Base-by-base conservation (phyloP, 1,140 invertebrate genomes). In the Phocides pigmalion region DNA sequence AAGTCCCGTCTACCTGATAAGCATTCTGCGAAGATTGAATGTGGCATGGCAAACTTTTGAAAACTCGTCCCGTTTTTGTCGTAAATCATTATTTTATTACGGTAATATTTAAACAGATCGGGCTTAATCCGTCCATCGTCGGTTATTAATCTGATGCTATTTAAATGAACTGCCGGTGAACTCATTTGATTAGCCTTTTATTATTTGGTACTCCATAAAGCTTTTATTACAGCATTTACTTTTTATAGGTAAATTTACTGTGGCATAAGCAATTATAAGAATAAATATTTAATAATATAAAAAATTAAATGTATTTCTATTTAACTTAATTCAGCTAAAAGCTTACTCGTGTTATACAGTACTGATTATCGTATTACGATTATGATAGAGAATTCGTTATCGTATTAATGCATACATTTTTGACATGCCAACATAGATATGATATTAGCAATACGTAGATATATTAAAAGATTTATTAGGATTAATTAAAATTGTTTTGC, bases 1-100 rank as follows among this genome's bases (percentile, higher is more conserved):
- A 77, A 76, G 72, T 47, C 70, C 68, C 79, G 66, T 81, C 74
- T 83, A 83, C 81, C 82, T 81, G 77, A 79, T 80, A 83, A 82
- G 77, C 72, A 61, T 49, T 61, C 68, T 56, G 72, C 72, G 76
- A 78, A 81, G 70, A 83, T 87, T 77, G 72, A 78, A 80, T 77
- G 71, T 76, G 76, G 75, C 71, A 82, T 71, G 73, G 68, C 63
- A 63, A 82, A 87, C 70, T 81, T 81, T 19, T 37, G 25, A 61
- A 61, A 66, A 66, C 35, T 62, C 50, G n/a, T 62, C 46, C 44
- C 46, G 44, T 62, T 32, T 61, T 62, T 39, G 58, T 62, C 46
- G 28, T 50, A 62, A 62, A 62, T 62, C 44, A 62, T 62, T 39
- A 62, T 49, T 62, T 62, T 62, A 50, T 49, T 62, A 62, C 32